Evolutionary conservation across 2,888 invertebrate genomes (phyloP), one percentile per base, ranked within the genome.

Genomic region (Napeogenes inachia): DNA sequence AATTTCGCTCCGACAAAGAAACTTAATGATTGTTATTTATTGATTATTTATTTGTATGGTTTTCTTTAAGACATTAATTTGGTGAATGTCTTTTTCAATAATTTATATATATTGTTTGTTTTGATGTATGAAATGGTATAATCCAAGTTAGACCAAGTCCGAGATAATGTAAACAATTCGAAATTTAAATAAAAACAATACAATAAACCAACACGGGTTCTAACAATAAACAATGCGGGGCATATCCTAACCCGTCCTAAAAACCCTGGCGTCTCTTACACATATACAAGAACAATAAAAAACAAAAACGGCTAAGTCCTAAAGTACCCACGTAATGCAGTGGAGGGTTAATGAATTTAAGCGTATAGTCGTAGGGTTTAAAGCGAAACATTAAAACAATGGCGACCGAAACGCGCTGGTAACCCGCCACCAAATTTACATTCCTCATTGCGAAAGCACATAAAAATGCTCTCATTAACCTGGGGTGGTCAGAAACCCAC

Each of bases 401-500:
- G 81, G 84, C 76, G 75, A 78, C 74, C 76, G 82, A 84, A 82
- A 85, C 80, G 81, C 80, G 80, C 76, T 77, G 78, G 80, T 83
- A 83, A 84, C 82, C 21, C 82, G 79, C 82, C 84, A 77, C 81
- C 76, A 78, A 87, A 90, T 89, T 90, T 89, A 89, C 89, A 90
- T 90, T 89, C 89, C 87, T 89, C 87, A 88, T 88, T 87, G 89
- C 80, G 82, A 79, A 81, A 82, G 83, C 77, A 86, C 87, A 84
- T 88, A 89, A 89, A 89, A 89, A 88, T 85, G 79, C 84, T 80
- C 89, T 89, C 87, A 89, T 89, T 90, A 87, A 87, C 88, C 86
- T 86, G 85, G 78, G 82, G 81, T 80, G 84, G 82, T 81, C 85
- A 83, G 21, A 79, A 64, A 80, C 79, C 80, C 79, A 76, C 77